Percentiles rank a stretch among this genome's conserved stretches.
Conservation (phyloP, 2,797 vertebrate genomes). For the Coranthus polyacanthus region DNA sequence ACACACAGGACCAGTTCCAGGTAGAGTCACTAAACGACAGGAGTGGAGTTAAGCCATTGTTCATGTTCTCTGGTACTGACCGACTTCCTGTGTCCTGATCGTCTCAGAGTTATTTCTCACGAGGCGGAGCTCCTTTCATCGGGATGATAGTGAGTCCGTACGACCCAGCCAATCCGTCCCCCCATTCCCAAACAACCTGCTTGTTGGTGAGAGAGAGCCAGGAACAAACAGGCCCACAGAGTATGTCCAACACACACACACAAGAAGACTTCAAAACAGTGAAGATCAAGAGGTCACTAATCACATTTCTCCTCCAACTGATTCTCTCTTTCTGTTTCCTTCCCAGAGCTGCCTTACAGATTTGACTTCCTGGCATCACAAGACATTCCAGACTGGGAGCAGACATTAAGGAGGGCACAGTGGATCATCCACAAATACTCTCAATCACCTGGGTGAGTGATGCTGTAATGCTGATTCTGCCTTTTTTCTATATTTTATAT, state of each 20-base stretch:
- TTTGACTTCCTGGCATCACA: slow-evolving; percentile 91
- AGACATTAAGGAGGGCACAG: slow-evolving; percentile 91
- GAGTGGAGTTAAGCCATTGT: neutral
- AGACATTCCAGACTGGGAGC: slow-evolving; percentile 91
- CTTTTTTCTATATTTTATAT: neutral
- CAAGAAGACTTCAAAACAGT: slow-evolving; percentile 13
- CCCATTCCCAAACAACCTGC: slow-evolving; percentile 95
- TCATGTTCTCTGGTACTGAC: neutral
- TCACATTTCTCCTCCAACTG: slow-evolving; percentile 31
- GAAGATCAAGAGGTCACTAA: slow-evolving; percentile 29
- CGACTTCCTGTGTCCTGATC: slow-evolving; percentile 16
- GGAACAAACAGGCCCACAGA: slow-evolving; percentile 87
- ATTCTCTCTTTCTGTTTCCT: slow-evolving; percentile 18
- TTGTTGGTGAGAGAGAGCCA: slow-evolving; percentile 92
- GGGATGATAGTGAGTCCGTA: slow-evolving; percentile 99
- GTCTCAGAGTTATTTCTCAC: slow-evolving; percentile 95
- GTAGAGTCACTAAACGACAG: slow-evolving; percentile 67
- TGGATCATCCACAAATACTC: slow-evolving; percentile 97
- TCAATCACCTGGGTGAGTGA: slow-evolving; percentile 87
- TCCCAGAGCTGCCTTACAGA: slow-evolving; percentile 92
- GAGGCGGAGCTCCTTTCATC: slow-evolving; percentile 96
- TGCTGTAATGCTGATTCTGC: neutral
- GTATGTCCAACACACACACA: slow-evolving; percentile 81
- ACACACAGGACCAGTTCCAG: slow-evolving; percentile 98
- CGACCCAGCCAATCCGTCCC: slow-evolving; percentile 92